A percentile compares a stretch with the other conserved stretches of the same genome.
Conservation (phyloP, 2,113 vertebrate genomes). For the Australoheros scitulus region DNA sequence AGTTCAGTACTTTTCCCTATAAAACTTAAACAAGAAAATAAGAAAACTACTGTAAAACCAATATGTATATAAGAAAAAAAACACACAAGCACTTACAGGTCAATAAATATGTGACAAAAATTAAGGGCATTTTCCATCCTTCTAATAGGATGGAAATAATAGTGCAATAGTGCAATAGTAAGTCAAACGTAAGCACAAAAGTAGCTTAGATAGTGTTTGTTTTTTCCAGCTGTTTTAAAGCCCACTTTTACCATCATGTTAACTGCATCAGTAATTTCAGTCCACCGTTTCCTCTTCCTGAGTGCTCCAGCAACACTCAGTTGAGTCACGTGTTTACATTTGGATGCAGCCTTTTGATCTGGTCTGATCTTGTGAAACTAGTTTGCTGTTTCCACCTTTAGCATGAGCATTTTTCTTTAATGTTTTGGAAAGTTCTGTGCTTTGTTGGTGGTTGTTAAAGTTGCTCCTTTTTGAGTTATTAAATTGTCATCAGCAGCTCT, state of each 20-base stretch:
- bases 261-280: not conserved
- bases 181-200: not conserved
- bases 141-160: too few relatives aligned
- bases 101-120: not conserved
- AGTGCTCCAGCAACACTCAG: too few relatives aligned
- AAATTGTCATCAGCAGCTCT: not conserved
- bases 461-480: not conserved
- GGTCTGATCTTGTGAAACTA: too few relatives aligned
- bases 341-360: too few relatives aligned
- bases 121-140: not conserved
- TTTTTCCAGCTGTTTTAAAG: too few relatives aligned
- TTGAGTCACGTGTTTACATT: too few relatives aligned
- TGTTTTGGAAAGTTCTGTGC: not conserved
- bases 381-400: not conserved
- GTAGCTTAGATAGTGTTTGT: not conserved
- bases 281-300: not conserved
- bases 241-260: too few relatives aligned
- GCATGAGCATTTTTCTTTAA: not conserved
- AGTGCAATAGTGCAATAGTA: not conserved
- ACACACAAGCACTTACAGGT: too few relatives aligned
- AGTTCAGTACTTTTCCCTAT: too few relatives aligned
- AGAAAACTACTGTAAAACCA: too few relatives aligned
- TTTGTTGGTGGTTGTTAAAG: not conserved
- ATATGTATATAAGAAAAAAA: too few relatives aligned
- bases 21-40: too few relatives aligned